Evolutionary conservation across 1,140 invertebrate genomes (phyloP), one percentile per base, ranked within the genome.

Genomic region (Bemisia tabaci): DNA sequence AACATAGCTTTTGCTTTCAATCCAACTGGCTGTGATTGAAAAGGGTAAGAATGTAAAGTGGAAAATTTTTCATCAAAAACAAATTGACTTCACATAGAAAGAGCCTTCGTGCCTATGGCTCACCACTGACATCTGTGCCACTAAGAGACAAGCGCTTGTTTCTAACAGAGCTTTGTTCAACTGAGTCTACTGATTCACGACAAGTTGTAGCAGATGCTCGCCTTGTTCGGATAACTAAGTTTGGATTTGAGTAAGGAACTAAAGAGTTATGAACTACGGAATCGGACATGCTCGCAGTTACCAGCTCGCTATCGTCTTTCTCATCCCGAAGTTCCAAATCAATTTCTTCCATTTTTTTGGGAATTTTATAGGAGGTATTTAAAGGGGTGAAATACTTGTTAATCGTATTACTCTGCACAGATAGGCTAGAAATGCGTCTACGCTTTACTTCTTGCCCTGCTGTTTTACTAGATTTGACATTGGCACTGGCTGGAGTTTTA

Each of bases 141-240:
- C 33, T 17, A 17, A 48, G 5, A 17, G 33, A 48, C 33, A 48
- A 9, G 33, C 33, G 33, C 17, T 48, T 48, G 17, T 17, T 48
- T 48, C 33, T 48, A 48, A 48, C 17, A 5, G 33, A 5, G 5
- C 17, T 48, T 48, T 48, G 33, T 9, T 17, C 33, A 5, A 48
- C 33, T 9, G 33, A 48, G 26, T 67, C 66, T 58, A 39, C 48
- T 12, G 66, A 59, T 26, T 62, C 63, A 63, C 62, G 63, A 27
- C 68, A 62, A 26, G 66, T 26, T 0, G 71, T 60, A 23, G 71
- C 68, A 1, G 70, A 69, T 64, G 80, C 78, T 26, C 80, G 73
- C 24, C 81, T 69, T 11, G 81, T 82, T 33, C 80, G 71, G 64
- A 82, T 81, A 1, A 82, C 79, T 61, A 81, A 74, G 71, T 82